phyloP scores from a whole-genome alignment of 2,797 vertebrate species.

The Cossypha caffra region DNA sequence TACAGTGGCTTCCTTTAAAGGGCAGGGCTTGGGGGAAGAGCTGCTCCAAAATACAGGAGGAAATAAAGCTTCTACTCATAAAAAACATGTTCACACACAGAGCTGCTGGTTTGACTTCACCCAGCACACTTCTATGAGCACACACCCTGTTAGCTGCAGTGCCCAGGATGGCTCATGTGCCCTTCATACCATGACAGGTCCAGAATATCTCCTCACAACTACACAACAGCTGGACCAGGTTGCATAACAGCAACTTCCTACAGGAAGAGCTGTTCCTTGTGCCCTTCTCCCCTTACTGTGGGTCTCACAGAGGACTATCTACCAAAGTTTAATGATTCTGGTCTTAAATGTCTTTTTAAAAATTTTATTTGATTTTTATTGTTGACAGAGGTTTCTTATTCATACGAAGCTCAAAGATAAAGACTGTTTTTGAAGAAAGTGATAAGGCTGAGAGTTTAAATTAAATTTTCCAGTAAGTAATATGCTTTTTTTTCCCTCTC shows the following conservation, averaged over 20 bases:
- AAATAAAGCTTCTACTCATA: background rate
- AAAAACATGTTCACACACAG: background rate
- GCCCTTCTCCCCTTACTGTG: background rate
- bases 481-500: background rate
- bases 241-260: background rate
- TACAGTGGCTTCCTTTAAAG: background rate
- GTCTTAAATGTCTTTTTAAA: background rate
- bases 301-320: background rate
- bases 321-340: background rate
- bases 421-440: background rate
- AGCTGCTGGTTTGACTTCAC: too few relatives aligned
- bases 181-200: background rate
- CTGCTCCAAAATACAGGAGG: background rate
- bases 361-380: background rate
- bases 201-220: fast-evolving
- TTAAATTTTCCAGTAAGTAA: background rate
- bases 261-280: background rate
- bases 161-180: background rate
- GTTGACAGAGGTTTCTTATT: background rate
- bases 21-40: background rate
- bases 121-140: background rate
- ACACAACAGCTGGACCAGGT: background rate
- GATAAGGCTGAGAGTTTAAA: background rate
- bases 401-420: background rate
- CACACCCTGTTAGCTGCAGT: background rate